These are phyloP conservation scores for Galago senegalensis DNA, from an alignment of 2,797 vertebrate species.

Conservation along the genomic window DNA sequence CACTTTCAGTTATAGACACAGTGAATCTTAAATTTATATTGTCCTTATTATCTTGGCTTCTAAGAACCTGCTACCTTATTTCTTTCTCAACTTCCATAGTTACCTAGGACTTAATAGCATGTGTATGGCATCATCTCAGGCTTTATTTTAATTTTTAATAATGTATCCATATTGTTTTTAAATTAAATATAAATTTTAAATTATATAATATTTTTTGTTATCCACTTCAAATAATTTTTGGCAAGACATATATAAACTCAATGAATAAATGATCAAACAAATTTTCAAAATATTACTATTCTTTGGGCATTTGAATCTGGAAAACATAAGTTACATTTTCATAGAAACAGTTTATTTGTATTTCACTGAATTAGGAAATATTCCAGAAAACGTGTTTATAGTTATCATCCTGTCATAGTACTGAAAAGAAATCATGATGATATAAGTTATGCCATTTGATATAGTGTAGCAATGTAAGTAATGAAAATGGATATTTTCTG, in stretches of 20 bases:
- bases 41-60: background rate
- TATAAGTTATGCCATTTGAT: slow-evolving; percentile 77
- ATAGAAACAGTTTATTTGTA: background rate
- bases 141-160: background rate
- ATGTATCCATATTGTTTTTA: background rate
- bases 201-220: background rate
- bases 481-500: slow-evolving; percentile 76
- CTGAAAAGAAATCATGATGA: slow-evolving; percentile 82
- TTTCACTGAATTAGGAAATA: background rate
- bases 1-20: background rate
- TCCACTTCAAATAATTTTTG: background rate
- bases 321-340: background rate
- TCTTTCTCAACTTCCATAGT: background rate
- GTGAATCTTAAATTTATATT: background rate
- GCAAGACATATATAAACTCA: background rate
- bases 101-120: background rate
- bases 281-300: background rate
- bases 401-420: background rate
- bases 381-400: background rate
- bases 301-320: background rate
- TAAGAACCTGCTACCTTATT: background rate
- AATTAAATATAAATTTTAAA: background rate
- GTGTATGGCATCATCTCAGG: background rate
- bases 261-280: background rate
- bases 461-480: slow-evolving; percentile 80